Evolutionary conservation across 2,797 vertebrate species (phyloP), one percentile per base, ranked within the genome.

Genomic region (Macropodus opercularis): DNA sequence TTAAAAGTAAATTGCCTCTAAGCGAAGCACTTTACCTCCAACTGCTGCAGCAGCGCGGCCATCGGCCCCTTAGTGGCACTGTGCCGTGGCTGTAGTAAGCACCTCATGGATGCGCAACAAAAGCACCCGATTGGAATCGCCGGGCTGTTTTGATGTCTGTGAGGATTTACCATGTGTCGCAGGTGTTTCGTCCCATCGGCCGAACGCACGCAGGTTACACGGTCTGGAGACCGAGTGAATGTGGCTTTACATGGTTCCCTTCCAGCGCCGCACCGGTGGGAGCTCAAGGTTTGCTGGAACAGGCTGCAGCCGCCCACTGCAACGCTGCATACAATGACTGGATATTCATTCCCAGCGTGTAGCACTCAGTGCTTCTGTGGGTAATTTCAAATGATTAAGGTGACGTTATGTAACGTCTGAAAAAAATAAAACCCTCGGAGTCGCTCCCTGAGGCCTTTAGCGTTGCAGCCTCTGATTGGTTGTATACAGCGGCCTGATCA

Each of bases 1-100:
- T 29, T 53, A 4, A 71, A 51, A 58, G 54, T 21, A 40, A 49
- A 65, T 35, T 29, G 46, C 22, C 52, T 43, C 67, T 57, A 49
- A 53, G 53, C 5, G 18, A 51, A 5, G 2, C 31, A 31, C 60
- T 55, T 64, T 40, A 21, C 21, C 31, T 66, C 52, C 5, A 19
- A 6, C 22, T 27, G 31, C 38, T 5, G 4, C 27, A 34, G 39
- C 8, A 39, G 24, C 18, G 5, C 21, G 1, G 5, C 6, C 2
- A 4, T 38, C 3, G 3, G 17, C 57, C 55, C 69, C n/a, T 75
- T 36, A 49, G 57, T 1, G 38, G 41, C 35, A n/a, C n/a, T n/a
- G n/a, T n/a, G n/a, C n/a, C n/a, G n/a, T n/a, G n/a, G n/a, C n/a
- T n/a, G n/a, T n/a, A n/a, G n/a, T n/a, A n/a, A n/a, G n/a, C n/a